Conservation (phyloP, 1,140 invertebrate genomes). For the Teleogryllus occipitalis region DNA sequence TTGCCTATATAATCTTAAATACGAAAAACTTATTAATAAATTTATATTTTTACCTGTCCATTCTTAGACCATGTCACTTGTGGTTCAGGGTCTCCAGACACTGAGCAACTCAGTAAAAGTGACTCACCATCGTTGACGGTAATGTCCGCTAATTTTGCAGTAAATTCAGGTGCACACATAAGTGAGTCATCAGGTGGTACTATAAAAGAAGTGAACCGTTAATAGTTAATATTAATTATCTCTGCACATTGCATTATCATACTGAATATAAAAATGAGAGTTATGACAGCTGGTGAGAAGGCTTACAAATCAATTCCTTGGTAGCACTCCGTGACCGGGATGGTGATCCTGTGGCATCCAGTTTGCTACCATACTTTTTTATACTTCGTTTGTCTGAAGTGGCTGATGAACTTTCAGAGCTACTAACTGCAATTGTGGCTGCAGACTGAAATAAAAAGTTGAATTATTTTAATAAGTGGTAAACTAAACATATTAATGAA, state of each 20-base stretch:
- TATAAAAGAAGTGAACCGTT: conserved; percentile 31
- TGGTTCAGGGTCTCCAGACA: conserved; percentile 85
- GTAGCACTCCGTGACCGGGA: conserved; percentile 79
- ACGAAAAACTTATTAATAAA: neutral
- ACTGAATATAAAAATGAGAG: neutral
- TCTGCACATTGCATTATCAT: neutral
- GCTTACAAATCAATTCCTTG: conserved; percentile 80
- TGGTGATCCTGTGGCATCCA: conserved; percentile 61
- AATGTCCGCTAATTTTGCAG: conserved; percentile 56
- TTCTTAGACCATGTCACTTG: conserved; percentile 80
- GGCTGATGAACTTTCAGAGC: conserved; percentile 10
- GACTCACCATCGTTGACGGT: conserved; percentile 74
- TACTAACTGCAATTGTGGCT: conserved; percentile 20
- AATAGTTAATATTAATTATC: neutral
- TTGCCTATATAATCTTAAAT: too few relatives aligned
- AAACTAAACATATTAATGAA: too few relatives aligned
- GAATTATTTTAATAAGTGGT: too few relatives aligned
- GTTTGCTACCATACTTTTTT: conserved; percentile 71
- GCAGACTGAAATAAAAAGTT: conserved; percentile 19
- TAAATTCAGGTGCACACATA: conserved; percentile 79
- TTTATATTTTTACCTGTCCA: conserved; percentile 44
- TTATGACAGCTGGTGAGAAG: neutral
- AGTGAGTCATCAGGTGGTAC: conserved; percentile 74
- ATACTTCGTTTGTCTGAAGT: conserved; percentile 41
- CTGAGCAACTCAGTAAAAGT: conserved; percentile 64